A percentile compares a stretch with the other conserved stretches of the same genome.
phyloP scores from a whole-genome alignment of 2,113 vertebrate species.

The Smithornis capensis region DNA sequence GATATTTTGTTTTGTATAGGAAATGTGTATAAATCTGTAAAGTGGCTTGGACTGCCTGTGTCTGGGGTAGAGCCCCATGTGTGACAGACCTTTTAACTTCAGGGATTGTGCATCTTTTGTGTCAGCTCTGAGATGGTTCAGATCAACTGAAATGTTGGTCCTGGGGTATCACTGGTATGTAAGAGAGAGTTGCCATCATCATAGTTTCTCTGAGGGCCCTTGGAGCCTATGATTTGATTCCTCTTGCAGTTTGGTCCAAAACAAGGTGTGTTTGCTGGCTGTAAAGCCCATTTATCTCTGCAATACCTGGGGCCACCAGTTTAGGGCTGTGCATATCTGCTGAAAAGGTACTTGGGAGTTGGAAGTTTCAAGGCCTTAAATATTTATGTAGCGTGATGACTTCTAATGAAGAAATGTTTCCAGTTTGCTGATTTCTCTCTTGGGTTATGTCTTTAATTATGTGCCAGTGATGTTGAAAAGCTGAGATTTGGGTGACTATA shows the following conservation, averaged over 20 bases:
- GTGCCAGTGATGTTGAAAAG: background rate
- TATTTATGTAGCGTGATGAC: background rate
- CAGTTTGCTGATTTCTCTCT: background rate
- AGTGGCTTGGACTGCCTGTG: background rate
- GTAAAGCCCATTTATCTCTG: background rate
- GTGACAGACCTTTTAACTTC: background rate
- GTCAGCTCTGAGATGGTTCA: background rate
- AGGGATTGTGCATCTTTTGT: background rate
- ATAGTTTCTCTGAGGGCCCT: background rate
- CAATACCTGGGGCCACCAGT: background rate
- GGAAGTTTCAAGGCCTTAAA: background rate
- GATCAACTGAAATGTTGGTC: background rate
- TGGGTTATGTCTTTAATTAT: background rate
- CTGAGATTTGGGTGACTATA: background rate
- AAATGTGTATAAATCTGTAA: background rate
- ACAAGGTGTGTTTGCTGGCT: background rate
- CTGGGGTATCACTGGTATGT: background rate
- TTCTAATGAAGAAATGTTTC: background rate
- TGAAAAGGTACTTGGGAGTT: background rate
- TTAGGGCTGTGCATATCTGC: background rate
- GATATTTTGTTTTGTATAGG: background rate
- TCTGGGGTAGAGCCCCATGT: background rate
- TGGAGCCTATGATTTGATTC: background rate
- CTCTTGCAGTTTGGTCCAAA: background rate
- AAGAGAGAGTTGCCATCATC: background rate